phyloP scores from a whole-genome alignment of 2,888 invertebrate species.

The Ochropleura plecta region DNA sequence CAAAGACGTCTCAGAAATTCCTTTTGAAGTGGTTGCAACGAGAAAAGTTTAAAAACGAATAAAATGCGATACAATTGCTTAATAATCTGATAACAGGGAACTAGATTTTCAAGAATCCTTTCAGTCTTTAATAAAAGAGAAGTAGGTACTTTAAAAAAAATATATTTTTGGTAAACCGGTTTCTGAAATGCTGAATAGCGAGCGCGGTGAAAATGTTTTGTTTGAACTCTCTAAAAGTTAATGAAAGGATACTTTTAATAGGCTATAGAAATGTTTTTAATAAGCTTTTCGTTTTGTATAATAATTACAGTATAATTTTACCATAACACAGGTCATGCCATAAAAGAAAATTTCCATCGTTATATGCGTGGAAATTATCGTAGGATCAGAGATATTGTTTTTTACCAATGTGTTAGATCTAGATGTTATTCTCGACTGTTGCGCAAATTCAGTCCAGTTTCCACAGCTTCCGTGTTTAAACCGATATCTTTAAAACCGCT shows the following conservation, averaged over 20 bases:
- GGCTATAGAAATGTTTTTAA: slow-evolving; percentile 18
- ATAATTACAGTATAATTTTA: slow-evolving; percentile 23
- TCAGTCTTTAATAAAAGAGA: slow-evolving; percentile 38
- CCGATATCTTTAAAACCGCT: not conserved
- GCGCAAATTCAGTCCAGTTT: not conserved
- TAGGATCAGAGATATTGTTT: not conserved
- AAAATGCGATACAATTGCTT: slow-evolving; percentile 43
- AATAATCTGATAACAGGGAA: slow-evolving; percentile 36
- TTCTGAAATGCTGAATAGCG: slow-evolving; percentile 10
- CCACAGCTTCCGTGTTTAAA: not conserved
- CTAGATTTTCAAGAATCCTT: slow-evolving; percentile 23
- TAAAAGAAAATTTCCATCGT: not conserved
- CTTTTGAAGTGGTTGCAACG: slow-evolving; percentile 16
- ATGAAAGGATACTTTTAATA: slow-evolving; percentile 40
- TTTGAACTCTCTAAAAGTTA: slow-evolving; percentile 45
- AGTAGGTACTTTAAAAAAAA: slow-evolving; percentile 21
- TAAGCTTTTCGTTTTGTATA: slow-evolving; percentile 19
- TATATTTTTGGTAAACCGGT: slow-evolving; percentile 15
- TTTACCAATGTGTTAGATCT: not conserved
- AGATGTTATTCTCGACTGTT: not conserved
- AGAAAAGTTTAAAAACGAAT: slow-evolving; percentile 47
- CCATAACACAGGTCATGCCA: not conserved
- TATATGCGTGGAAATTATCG: not conserved
- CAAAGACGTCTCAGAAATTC: slow-evolving; percentile 11
- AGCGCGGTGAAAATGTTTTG: slow-evolving; percentile 13